Evolutionary conservation across 92 coral and sea anemone species (phyloP).

Genomic region (Porites lobata): DNA sequence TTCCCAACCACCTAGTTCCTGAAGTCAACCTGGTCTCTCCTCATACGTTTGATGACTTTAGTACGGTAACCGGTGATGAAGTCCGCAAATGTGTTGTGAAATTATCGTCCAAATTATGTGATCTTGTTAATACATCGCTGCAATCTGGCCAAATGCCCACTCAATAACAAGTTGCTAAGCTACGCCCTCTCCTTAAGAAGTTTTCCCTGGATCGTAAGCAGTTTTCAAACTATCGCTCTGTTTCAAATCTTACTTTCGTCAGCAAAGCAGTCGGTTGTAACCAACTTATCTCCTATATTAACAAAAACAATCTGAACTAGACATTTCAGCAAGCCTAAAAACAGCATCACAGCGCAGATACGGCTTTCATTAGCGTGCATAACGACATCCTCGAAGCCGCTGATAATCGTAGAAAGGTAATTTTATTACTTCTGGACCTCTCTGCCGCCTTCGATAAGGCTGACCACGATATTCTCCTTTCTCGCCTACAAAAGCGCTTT

Average conservation of each 20-base stretch:
- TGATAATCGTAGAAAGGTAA: neutral
- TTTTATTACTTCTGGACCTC: neutral
- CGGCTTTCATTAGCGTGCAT: constrained; percentile 43
- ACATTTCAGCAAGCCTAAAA: constrained; percentile 55
- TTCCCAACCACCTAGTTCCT: neutral
- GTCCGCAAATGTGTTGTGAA: constrained; percentile 19
- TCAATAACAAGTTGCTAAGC: too few species aligned
- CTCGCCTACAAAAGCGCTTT: neutral
- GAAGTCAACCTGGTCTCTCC: neutral
- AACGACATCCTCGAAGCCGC: constrained; percentile 36
- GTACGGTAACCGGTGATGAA: constrained; percentile 1
- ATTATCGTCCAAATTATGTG: constrained; percentile 9
- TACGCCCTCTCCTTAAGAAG: too few species aligned
- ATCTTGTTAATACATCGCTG: neutral
- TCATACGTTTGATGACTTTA: constrained; percentile 19
- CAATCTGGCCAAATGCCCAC: too few species aligned
- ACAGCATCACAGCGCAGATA: constrained; percentile 54
- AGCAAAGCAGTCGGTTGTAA: neutral
- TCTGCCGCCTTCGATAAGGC: neutral
- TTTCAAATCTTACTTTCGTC: too few species aligned
- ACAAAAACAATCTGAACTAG: neutral
- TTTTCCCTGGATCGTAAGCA: too few species aligned
- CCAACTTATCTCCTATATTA: too few species aligned
- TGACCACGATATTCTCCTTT: neutral
- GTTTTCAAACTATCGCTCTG: too few species aligned